Evolutionary conservation across 35 echinoderm and acorn worm genomes (phyloP).

Genomic region (Stichopus chloronotus): DNA sequence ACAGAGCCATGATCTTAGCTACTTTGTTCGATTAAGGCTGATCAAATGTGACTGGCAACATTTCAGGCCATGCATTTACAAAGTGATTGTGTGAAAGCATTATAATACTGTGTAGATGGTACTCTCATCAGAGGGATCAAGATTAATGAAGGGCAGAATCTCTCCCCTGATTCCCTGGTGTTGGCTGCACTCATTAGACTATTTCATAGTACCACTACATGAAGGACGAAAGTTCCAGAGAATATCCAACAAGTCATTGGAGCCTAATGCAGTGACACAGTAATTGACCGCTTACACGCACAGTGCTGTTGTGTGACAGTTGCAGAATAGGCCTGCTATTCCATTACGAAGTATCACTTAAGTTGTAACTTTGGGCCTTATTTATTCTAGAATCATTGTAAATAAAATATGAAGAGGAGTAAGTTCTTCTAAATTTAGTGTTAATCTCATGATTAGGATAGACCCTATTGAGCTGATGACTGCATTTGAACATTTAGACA

Average conservation of each 20-base stretch:
- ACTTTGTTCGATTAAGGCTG: slow-evolving; percentile 66
- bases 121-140: slow-evolving; percentile 65
- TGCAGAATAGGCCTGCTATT: not conserved
- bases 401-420: not conserved
- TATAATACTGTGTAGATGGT: slow-evolving; percentile 66
- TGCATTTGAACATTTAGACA: not conserved
- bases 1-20: slow-evolving; percentile 28
- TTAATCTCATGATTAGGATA: not conserved
- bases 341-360: not conserved
- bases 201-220: slow-evolving; percentile 51
- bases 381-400: not conserved
- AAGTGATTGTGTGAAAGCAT: slow-evolving; percentile 27
- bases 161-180: slow-evolving; percentile 30
- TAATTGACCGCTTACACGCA: slow-evolving; percentile 5
- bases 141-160: slow-evolving; percentile 60
- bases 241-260: not conserved
- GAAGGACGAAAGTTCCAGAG: slow-evolving; percentile 29
- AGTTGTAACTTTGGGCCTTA: not conserved
- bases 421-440: not conserved
- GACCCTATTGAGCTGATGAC: not conserved
- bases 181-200: slow-evolving; percentile 45
- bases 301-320: slow-evolving; percentile 21
- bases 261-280: slow-evolving; percentile 16
- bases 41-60: slow-evolving; percentile 71
- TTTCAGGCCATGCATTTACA: slow-evolving; percentile 71